Conservation (phyloP, 1,140 invertebrate species). For the Ectropis grisescens region DNA sequence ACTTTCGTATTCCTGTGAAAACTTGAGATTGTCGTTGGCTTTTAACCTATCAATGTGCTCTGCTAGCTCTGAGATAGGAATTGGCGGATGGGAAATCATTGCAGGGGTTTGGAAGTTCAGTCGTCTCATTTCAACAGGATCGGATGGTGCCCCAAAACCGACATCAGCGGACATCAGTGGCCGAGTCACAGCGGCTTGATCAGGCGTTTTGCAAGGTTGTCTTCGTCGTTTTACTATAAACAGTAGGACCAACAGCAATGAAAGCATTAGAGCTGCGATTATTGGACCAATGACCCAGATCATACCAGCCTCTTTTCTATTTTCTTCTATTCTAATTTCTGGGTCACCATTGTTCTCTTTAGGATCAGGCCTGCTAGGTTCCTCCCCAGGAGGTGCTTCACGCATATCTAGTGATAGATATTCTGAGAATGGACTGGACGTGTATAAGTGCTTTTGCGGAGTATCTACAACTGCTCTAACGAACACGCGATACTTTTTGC, state of each 20-base stretch:
- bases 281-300: conserved; percentile 90
- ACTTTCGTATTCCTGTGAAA: conserved; percentile 96
- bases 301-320: conserved; percentile 84
- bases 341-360: conserved; percentile 81
- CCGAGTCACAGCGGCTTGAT: conserved; percentile 89
- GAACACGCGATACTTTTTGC: conserved; percentile 90
- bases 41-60: conserved; percentile 97
- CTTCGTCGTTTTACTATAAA: conserved; percentile 85
- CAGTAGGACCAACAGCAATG: conserved; percentile 81
- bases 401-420: conserved; percentile 90
- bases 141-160: conserved; percentile 83
- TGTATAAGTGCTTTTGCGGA: conserved; percentile 93
- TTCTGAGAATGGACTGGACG: conserved; percentile 95
- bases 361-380: conserved; percentile 87
- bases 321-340: conserved; percentile 83
- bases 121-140: conserved; percentile 96
- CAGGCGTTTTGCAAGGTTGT: conserved; percentile 89
- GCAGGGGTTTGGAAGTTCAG: conserved; percentile 97
- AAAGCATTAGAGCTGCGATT: conserved; percentile 83
- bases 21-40: conserved; percentile 96
- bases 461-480: conserved; percentile 95
- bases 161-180: conserved; percentile 88
- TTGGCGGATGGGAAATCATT: conserved; percentile 97
- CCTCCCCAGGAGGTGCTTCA: conserved; percentile 87
- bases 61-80: conserved; percentile 92